These are phyloP conservation scores for Ptychadena robeensis DNA, from an alignment of 2,797 vertebrate genomes.

Conservation along the genomic window DNA sequence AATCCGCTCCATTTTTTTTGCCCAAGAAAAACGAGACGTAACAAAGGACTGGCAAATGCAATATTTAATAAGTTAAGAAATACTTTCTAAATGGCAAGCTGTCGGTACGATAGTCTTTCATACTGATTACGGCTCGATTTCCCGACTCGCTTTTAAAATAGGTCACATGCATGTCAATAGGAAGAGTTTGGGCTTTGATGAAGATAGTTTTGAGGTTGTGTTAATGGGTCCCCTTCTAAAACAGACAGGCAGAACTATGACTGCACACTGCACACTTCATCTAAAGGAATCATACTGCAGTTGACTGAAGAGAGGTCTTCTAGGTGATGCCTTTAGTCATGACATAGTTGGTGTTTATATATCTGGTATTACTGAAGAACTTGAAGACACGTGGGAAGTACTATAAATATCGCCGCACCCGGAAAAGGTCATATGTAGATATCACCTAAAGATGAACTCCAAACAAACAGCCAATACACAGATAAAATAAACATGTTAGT, in stretches of 20 bases:
- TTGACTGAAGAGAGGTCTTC: not conserved
- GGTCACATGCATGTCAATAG: slow-evolving; percentile 49
- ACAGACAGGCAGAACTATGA: slow-evolving; percentile 3
- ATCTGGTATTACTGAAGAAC: not conserved
- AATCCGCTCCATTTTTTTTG: slow-evolving; percentile 34
- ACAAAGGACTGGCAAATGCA: slow-evolving; percentile 22
- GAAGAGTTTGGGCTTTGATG: slow-evolving; percentile 23
- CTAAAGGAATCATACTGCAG: slow-evolving; percentile 8
- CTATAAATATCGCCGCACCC: not conserved
- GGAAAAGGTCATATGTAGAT: not conserved
- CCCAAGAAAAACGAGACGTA: not conserved
- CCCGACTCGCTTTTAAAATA: slow-evolving; percentile 24
- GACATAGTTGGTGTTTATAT: not conserved
- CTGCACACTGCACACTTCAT: not conserved
- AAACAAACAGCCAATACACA: no score
- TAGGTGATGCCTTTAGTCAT: not conserved
- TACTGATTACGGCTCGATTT: slow-evolving; percentile 19
- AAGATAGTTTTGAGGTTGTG: slow-evolving; percentile 16
- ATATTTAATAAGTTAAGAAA: slow-evolving; percentile 19
- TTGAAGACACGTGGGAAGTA: not conserved
- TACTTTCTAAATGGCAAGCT: slow-evolving; percentile 26
- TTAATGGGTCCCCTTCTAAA: slow-evolving; percentile 9
- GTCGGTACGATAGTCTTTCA: slow-evolving; percentile 6
- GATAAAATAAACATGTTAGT: no score
- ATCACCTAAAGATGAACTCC: no score